Base-by-base conservation (phyloP, 2,888 invertebrate species). In the Cepaea hortensis region DNA sequence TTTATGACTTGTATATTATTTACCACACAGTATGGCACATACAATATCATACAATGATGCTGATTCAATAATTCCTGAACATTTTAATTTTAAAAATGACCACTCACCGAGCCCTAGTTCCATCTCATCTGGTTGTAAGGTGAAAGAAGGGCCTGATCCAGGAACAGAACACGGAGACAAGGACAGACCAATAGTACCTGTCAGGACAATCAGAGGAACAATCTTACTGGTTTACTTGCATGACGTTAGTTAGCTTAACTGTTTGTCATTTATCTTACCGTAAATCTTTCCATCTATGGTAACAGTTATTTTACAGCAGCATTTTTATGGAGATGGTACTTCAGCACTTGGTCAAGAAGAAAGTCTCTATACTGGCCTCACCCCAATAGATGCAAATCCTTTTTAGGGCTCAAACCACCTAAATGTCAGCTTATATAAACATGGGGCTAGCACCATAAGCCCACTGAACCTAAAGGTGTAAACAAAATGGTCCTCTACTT, bases 131-230 rank as follows among this genome's bases (percentile, higher is more conserved):
- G 94, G 83, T 0, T 95, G 95, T 86, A 97, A 95, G 84, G 95
- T 95, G 91, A 97, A 97, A 88, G 96, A 95, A 0, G 96, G 96
- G 0, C 95, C 95, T 87, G 95, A 95, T 9, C 96, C 96, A 85
- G 97, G 97, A 70, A 97, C 93, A 15, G 96, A 96, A 91, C 97
- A 97, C 0, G 96, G 95, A 77, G 95, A 95, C 75, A 97, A 93
- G 81, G 96, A 96, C 7, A 97, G 95, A 0, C 97, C 97, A 80
- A 97, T 95, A 0, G 97, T 97, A 0, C 96, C 96, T 95, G 96
- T 95, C 75, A 84, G 76, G 35, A 62, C 15, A 79, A 15, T 18
- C 13, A 95, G 48, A 48, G 1, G 35, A 11, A 73, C 35, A 75
- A 50, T 15, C 35, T n/a, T n/a, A 35, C 23, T 23, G 13, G 62